Conservation (phyloP, 2,113 vertebrate species). For the Rhagologus leucostigma region DNA sequence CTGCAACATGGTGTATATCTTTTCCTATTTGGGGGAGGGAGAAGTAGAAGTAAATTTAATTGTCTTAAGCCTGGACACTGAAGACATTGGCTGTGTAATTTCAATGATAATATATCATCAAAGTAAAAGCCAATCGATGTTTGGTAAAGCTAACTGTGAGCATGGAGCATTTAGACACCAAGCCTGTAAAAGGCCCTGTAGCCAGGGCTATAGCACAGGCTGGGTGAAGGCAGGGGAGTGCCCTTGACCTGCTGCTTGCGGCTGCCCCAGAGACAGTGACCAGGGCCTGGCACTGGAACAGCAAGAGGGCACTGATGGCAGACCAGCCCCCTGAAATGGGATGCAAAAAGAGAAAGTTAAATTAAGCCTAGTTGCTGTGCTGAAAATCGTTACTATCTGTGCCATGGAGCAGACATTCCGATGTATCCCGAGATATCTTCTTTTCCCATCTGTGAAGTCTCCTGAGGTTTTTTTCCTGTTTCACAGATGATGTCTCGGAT, state of each 20-base stretch:
- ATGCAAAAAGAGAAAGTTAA: background rate
- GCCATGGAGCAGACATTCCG: background rate
- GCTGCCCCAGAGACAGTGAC: fast-evolving
- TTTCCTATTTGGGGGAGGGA: background rate
- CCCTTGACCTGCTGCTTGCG: fast-evolving
- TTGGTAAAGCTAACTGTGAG: background rate
- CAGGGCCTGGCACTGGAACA: background rate
- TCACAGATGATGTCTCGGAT: background rate
- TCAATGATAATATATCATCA: background rate
- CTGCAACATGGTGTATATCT: background rate
- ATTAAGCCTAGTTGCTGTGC: background rate
- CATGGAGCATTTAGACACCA: background rate
- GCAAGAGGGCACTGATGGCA: fast-evolving
- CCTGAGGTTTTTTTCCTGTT: background rate
- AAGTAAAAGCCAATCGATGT: background rate
- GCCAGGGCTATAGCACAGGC: too few relatives aligned
- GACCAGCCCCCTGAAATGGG: background rate
- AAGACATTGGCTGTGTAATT: background rate
- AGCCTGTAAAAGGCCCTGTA: background rate
- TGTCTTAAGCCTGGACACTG: background rate
- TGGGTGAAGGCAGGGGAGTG: background rate
- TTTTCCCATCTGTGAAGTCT: slow-evolving; percentile 7
- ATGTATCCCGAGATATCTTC: background rate
- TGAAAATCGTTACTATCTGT: background rate
- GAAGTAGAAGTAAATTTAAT: background rate